These are phyloP conservation scores for Picathartes gymnocephalus DNA, from an alignment of 2,113 vertebrate genomes.

Conservation along the genomic window DNA sequence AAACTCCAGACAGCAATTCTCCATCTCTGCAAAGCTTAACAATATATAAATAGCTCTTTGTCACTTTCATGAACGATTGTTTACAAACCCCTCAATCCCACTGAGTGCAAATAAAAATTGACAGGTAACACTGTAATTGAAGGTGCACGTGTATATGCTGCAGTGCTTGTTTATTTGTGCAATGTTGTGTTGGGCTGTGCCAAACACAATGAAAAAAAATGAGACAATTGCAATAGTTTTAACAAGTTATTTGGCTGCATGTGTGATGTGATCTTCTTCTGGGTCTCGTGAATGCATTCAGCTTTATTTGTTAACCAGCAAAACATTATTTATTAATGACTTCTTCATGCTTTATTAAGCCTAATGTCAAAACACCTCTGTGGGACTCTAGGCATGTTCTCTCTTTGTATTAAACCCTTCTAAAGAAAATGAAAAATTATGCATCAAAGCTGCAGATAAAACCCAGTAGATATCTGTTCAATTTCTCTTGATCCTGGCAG, in stretches of 20 bases:
- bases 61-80: constrained; percentile 35
- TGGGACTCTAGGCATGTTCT: constrained; percentile 63
- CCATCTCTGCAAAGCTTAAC: background rate
- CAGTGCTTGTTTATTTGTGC: background rate
- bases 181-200: background rate
- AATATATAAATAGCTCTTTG: constrained; percentile 7
- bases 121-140: background rate
- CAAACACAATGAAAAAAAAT: background rate
- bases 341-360: constrained; percentile 83
- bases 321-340: constrained; percentile 84
- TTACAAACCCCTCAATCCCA: constrained; percentile 12
- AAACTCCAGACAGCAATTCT: background rate
- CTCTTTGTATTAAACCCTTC: constrained; percentile 47
- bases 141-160: background rate
- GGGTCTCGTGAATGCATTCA: constrained; percentile 55
- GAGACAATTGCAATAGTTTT: constrained; percentile 9
- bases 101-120: constrained; percentile 21
- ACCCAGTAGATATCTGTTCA: constrained; percentile 51
- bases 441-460: constrained; percentile 43
- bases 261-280: constrained; percentile 71
- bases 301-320: constrained; percentile 80
- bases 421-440: constrained; percentile 70
- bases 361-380: constrained; percentile 79
- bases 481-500: constrained; percentile 62
- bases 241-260: constrained; percentile 57